phyloP scores from a whole-genome alignment of 2,797 vertebrate genomes.

The Streptopelia turtur region DNA sequence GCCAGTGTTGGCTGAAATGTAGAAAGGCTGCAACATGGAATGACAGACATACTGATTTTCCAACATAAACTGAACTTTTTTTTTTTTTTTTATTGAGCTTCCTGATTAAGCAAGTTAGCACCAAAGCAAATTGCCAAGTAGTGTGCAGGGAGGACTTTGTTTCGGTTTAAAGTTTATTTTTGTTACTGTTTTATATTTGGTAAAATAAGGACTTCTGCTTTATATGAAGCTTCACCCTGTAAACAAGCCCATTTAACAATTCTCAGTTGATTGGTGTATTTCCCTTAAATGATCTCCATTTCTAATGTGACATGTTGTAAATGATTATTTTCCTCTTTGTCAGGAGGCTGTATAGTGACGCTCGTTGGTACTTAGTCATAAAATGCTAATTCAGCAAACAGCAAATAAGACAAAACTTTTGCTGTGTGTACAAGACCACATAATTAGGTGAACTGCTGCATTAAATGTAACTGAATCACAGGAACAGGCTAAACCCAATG shows the following conservation, averaged over 20 bases:
- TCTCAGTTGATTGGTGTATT: not conserved
- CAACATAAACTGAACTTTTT: not conserved
- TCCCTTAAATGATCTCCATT: not conserved
- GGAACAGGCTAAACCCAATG: not conserved
- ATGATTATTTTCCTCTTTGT: not conserved
- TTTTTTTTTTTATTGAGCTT: not conserved
- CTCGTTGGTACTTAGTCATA: not conserved
- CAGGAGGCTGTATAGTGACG: not conserved
- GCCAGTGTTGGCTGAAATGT: not conserved
- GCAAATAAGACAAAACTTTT: constrained; percentile 9
- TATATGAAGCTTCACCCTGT: constrained; percentile 1
- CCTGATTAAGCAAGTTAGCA: not conserved
- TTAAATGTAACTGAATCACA: not conserved
- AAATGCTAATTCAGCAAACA: constrained; percentile 2
- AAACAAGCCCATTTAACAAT: not conserved
- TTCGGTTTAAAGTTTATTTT: not conserved
- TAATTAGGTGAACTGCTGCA: constrained; percentile 9
- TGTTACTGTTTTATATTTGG: not conserved
- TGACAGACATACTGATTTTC: not conserved
- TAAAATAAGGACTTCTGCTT: constrained; percentile 1
- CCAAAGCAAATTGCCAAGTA: not conserved
- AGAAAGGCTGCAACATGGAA: not conserved
- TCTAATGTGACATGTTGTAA: not conserved
- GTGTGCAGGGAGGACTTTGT: not conserved
- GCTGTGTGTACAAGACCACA: not conserved